Base-by-base conservation (phyloP, 2,888 invertebrate genomes). In the Seira sanloemensis region DNA sequence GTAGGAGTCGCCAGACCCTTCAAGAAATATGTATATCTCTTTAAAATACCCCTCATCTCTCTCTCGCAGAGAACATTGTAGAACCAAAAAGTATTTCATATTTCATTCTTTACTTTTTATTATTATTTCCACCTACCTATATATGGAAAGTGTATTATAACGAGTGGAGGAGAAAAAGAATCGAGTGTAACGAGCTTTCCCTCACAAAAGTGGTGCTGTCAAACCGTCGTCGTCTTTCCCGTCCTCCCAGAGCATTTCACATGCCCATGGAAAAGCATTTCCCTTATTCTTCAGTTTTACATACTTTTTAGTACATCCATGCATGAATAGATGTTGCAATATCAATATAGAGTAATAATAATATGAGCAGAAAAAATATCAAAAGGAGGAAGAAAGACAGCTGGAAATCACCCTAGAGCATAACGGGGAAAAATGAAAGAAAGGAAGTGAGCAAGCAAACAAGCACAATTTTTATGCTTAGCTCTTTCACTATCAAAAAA, bases 401-500 rank as follows among this genome's bases (percentile, higher is more conserved):
- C 75, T 81, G 75, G 75, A 81, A 79, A 75, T 81, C 81, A 81
- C 81, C 81, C 81, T 76, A 81, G 75, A 81, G 81, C 81, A 76
- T 81, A 69, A 68, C 37, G 71, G 24, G 58, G 26, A 69, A 25
- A 67, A 75, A 76, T 37, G 37, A 37, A 12, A 37, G 37, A 81
- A 71, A 76, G 75, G 50, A 81, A 81, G 75, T 75, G 69, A 54
- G 75, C 75, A 81, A 71, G 75, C 75, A 81, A 75, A 75, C 75
- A 81, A 71, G 75, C 80, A 69, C 54, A 80, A 37, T 67, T 80
- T 80, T 80, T 79, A 80, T 80, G 68, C 80, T 74, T 58, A 54
- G 37, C 37, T 37, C 37, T 37, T 37, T 37, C 37, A 4, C 4
- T 37, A 37, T 37, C 37, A 58, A 46, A 19, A 25, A 72, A 54